Conservation (phyloP, 23 tunicate species). For the Ciona savignyi region DNA sequence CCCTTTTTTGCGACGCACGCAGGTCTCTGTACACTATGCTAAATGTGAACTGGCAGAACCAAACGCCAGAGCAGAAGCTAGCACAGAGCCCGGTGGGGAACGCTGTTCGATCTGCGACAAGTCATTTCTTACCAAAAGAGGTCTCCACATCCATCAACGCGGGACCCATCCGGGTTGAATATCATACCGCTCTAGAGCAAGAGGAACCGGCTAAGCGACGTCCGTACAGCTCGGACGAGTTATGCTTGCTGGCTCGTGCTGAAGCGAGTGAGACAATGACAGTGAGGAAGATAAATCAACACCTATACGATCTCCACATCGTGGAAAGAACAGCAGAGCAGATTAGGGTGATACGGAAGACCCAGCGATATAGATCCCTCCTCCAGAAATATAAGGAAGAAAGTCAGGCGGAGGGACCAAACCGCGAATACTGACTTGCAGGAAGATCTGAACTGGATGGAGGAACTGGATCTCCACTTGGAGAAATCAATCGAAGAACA, state of each 20-base stretch:
- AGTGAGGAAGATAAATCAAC: not conserved
- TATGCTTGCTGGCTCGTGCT: not conserved
- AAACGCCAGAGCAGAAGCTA: not conserved
- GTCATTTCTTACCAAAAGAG: not conserved
- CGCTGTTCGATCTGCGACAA: not conserved
- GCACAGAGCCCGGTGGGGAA: not conserved
- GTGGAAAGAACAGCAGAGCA: slow-evolving; percentile 14
- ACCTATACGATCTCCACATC: slow-evolving; percentile 1
- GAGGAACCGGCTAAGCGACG: slow-evolving; percentile 3
- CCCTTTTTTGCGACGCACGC: not conserved
- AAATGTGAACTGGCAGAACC: not conserved
- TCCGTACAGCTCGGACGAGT: slow-evolving; percentile 4
- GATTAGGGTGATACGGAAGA: no score
- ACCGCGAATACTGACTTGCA: not conserved
- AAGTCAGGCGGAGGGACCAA: not conserved
- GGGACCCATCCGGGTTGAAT: not conserved
- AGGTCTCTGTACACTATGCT: slow-evolving; percentile 4
- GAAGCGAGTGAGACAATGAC: not conserved
- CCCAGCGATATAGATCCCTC: not conserved
- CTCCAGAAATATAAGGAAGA: not conserved
- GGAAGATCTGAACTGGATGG: not conserved
- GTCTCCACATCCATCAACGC: slow-evolving; percentile 5
- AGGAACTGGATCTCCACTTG: no score
- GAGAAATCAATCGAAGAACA: no score
- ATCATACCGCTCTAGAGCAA: not conserved